Conservation (phyloP, 2,888 invertebrate species). For the Zygaena filipendulae region DNA sequence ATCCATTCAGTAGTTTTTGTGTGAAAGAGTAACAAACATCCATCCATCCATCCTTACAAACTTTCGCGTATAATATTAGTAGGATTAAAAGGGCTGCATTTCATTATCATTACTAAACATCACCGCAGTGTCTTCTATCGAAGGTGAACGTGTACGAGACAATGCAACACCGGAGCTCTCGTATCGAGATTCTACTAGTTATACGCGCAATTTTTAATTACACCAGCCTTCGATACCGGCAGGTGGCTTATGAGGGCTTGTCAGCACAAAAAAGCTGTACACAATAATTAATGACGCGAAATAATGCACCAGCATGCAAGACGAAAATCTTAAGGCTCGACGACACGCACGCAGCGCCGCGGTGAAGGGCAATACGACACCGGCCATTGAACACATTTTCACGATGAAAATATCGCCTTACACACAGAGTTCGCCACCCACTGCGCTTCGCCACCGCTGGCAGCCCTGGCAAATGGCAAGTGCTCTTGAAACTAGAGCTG, state of each 20-base stretch:
- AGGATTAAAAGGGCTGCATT: no score
- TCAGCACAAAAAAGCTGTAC: slow-evolving; percentile 42
- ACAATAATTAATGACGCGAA: slow-evolving; percentile 65
- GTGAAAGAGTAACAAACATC: no score
- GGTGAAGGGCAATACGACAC: slow-evolving; percentile 46
- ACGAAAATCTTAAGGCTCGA: slow-evolving; percentile 61
- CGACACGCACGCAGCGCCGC: slow-evolving; percentile 41
- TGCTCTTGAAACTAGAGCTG: slow-evolving; percentile 28
- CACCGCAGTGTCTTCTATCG: no score
- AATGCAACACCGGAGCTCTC: slow-evolving; percentile 25
- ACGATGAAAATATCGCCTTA: slow-evolving; percentile 64
- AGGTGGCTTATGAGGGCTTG: slow-evolving; percentile 54
- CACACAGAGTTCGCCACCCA: slow-evolving; percentile 52
- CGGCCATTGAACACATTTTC: slow-evolving; percentile 59
- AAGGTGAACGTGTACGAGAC: slow-evolving; percentile 41
- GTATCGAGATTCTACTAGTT: slow-evolving; percentile 25
- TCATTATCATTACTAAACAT: no score
- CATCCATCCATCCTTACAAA: no score
- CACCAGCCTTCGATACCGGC: slow-evolving; percentile 38
- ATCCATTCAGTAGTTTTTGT: no score
- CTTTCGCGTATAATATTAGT: no score
- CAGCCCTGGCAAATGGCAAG: not conserved
- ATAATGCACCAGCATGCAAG: slow-evolving; percentile 64
- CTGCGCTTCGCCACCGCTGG: slow-evolving; percentile 26
- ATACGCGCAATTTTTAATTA: slow-evolving; percentile 51